phyloP scores from a whole-genome alignment of 2,888 invertebrate genomes.

The Rotaria sp. region DNA sequence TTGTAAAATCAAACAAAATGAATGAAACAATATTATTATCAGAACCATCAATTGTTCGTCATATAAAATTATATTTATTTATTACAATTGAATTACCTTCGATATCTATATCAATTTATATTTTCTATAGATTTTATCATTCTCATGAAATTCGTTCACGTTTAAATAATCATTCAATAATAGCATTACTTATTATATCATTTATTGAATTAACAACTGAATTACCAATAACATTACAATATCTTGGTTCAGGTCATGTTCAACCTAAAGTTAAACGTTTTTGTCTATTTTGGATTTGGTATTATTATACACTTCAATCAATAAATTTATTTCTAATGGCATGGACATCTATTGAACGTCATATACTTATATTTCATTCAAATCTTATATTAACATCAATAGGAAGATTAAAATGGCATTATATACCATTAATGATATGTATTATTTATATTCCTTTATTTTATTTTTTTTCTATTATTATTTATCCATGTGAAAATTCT shows the following conservation, averaged over 20 bases:
- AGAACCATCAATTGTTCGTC: not conserved
- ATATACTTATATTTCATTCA: slow-evolving; percentile 7
- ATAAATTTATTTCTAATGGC: not conserved
- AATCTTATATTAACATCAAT: not conserved
- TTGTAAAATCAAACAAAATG: too few relatives aligned
- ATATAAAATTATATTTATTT: not conserved
- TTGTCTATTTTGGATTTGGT: slow-evolving; percentile 13
- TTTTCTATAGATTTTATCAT: not conserved
- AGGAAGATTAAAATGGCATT: not conserved
- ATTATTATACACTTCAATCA: not conserved
- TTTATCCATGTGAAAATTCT: not conserved
- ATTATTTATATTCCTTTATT: not conserved
- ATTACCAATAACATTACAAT: not conserved
- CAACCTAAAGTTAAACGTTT: not conserved
- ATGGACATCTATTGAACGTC: not conserved
- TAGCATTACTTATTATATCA: not conserved
- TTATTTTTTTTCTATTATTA: not conserved
- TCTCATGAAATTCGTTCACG: not conserved
- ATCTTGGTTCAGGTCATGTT: not conserved
- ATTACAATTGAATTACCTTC: not conserved
- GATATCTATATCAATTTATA: not conserved
- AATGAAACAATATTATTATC: too few relatives aligned
- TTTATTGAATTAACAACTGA: not conserved
- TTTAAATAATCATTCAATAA: not conserved
- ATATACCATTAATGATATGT: not conserved